A percentile compares a stretch with the other conserved stretches of the same genome.
Evolutionary conservation across 2,113 vertebrate species (phyloP).

Genomic region (Prunella fulvescens): DNA sequence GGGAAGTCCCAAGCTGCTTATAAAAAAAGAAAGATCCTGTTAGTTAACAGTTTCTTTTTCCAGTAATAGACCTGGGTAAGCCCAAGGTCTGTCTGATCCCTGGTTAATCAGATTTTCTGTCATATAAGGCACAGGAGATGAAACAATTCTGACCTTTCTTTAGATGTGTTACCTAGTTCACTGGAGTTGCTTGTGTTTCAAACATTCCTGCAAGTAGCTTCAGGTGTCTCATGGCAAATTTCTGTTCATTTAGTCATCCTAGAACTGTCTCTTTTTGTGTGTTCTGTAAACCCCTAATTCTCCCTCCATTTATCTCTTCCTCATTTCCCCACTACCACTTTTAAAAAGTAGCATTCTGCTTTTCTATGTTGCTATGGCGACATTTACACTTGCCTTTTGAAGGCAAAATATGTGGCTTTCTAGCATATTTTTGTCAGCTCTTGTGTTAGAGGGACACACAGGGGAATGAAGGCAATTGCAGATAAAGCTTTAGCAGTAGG

Average conservation of each 20-base stretch:
- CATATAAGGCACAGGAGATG: not conserved
- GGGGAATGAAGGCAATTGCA: not conserved
- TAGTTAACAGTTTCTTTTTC: not conserved
- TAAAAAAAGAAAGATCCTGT: not conserved
- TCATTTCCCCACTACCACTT: not conserved
- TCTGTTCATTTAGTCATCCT: not conserved
- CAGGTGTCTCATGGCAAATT: not conserved
- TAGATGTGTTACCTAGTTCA: not conserved
- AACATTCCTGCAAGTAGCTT: not conserved
- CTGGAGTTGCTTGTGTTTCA: not conserved
- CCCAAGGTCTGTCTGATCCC: not conserved
- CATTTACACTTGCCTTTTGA: constrained; percentile 42
- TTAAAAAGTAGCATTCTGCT: constrained; percentile 12
- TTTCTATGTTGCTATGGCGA: constrained; percentile 54
- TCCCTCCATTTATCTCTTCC: not conserved
- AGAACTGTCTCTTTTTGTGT: not conserved
- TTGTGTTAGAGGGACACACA: not conserved
- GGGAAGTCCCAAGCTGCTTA: not conserved
- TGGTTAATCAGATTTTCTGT: not conserved
- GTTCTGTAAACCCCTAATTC: not conserved
- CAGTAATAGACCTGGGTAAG: not conserved
- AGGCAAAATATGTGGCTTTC: constrained; percentile 16
- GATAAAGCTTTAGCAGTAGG: not conserved
- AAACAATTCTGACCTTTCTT: not conserved
- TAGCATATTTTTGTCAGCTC: constrained; percentile 2